Base-by-base conservation (phyloP, 2,113 vertebrate species). In the Paraplagusia blochii region DNA sequence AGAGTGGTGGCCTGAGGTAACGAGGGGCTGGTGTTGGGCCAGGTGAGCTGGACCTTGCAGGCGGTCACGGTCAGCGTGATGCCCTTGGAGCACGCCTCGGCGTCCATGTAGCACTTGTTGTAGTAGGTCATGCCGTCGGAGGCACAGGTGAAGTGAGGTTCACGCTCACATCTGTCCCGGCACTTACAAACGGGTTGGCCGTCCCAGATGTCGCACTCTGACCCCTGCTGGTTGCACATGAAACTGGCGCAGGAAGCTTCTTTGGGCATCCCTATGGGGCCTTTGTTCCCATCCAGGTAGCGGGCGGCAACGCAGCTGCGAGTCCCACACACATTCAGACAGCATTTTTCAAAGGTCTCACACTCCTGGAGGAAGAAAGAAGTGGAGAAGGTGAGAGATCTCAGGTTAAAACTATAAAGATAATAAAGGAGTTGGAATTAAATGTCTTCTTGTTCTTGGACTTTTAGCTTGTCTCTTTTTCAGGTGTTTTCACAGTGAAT, bases 101-200 rank as follows among this genome's bases (percentile, higher is more conserved):
- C 97, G 0, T 99, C 96, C 97, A 99, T 98, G 89, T 94, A 99
- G 80, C 97, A 99, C 73, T 92, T 95, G 80, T 99, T 99, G 82
- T 97, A 99, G 85, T 99, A 99, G 29, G 96, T 98, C 88, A 99
- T 93, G 46, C 97, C 95, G 0, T 99, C 97, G 0, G 97, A 99
- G 43, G 97, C 97, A 0, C 97, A 99, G 53, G 97, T 99, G 66
- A 99, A 99, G 68, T 93, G 93, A 0, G 97, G 97, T 75, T 98
- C 95, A 64, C 93, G 92, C 90, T 98, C 97, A 1, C 97, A 99
- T 34, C 95, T 92, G 48, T 99, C 97, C 38, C 88, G 89, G 87
- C 97, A 99, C 74, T 95, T 98, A 65, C 97, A 99, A 66, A 96
- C 91, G 0, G 95, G 95, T 80, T 96, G 94, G 8, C 94, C 94